phyloP scores from a whole-genome alignment of 2,113 vertebrate species.

The Perca schrenkii region DNA sequence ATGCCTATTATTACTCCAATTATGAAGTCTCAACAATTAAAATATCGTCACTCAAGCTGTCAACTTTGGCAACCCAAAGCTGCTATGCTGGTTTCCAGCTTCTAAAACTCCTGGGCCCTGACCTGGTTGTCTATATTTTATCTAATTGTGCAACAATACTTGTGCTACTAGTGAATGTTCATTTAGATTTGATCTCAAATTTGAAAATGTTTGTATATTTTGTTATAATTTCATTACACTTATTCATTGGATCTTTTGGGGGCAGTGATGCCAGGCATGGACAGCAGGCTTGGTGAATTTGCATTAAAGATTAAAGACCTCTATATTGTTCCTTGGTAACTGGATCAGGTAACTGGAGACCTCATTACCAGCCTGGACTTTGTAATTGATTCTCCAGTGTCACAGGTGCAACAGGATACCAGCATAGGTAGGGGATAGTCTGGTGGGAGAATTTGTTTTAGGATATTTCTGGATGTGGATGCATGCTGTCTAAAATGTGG shows the following conservation, averaged over 20 bases:
- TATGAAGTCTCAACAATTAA: not conserved
- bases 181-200: not conserved
- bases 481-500: not conserved
- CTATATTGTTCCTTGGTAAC: slow-evolving; percentile 64
- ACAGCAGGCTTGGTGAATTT: slow-evolving; percentile 23
- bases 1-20: not conserved
- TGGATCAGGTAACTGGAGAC: slow-evolving; percentile 70
- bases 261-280: not conserved
- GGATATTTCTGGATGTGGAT: not conserved
- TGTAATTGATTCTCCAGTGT: slow-evolving; percentile 78
- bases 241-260: not conserved
- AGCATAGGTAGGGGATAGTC: not conserved
- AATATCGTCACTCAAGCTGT: not conserved
- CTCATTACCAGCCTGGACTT: slow-evolving; percentile 73
- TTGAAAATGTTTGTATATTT: not conserved
- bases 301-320: slow-evolving; percentile 74
- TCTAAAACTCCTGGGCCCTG: not conserved
- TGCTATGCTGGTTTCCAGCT: not conserved
- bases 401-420: slow-evolving; percentile 64
- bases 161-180: not conserved
- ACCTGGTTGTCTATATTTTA: not conserved
- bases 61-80: not conserved
- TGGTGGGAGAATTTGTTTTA: slow-evolving; percentile 9
- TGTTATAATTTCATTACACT: not conserved
- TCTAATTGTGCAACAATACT: slow-evolving; percentile 17